Base-by-base conservation (phyloP, 2,888 invertebrate genomes). In the Deroplatys truncata region DNA sequence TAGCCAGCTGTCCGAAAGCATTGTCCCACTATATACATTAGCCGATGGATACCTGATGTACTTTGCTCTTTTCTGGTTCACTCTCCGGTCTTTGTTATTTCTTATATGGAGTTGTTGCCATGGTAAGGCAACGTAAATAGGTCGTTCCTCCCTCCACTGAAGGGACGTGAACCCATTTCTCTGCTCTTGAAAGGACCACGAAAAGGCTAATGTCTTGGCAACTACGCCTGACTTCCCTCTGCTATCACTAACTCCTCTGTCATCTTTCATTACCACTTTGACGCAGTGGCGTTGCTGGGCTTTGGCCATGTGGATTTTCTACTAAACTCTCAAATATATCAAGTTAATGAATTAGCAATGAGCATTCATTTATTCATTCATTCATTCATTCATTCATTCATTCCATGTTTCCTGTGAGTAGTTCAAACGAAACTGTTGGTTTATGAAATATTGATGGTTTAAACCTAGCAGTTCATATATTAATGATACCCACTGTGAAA, bases 171-270 rank as follows among this genome's bases (percentile, higher is more conserved):
- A 86, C 56, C 86, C 86, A 86, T 86, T 86, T 86, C 31, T 72
- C 56, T 56, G 28, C 85, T n/a, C 85, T 85, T 85, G 49, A 49
- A 85, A 49, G 56, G 85, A 82, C 87, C 87, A 83, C 43, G 87
- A 87, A 87, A 87, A 87, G 87, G 72, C 87, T 87, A 87, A 87
- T 83, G 87, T 83, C 82, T 87, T 87, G 87, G 82, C 83, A 85
- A 49, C 49, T 49, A 43, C 16, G n/a, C 28, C 28, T 43, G 43
- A n/a, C 49, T 49, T 28, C 85, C 85, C 28, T 56, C 85, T 28
- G 28, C 85, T 28, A 49, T 49, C 43, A 85, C 56, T 0, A 20
- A 72, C 56, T 72, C 25, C 56, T 72, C 56, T 72, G 56, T 72
- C 56, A 72, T 72, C 56, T 72, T 20, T 2, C 56, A 72, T 72